phyloP scores from a whole-genome alignment of 1,140 invertebrate genomes.

The Leucophenga varia region DNA sequence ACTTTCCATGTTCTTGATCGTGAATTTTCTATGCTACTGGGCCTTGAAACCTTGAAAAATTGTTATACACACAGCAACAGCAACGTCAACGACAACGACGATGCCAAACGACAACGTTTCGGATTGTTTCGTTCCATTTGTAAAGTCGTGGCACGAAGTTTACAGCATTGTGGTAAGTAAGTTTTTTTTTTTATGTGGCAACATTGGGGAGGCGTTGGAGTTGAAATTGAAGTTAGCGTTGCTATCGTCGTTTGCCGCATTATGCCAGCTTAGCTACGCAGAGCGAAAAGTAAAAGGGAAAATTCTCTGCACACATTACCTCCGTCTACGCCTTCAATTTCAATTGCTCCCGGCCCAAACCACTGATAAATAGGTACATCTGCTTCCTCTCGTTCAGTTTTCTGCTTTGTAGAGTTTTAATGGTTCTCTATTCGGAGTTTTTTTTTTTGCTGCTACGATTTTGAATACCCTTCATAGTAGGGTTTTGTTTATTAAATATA shows the following conservation, averaged over 20 bases:
- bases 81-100: no score
- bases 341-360: not conserved
- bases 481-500: no score
- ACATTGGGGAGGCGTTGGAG: not conserved
- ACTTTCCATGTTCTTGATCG: constrained; percentile 56
- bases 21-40: constrained; percentile 56
- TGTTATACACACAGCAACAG: constrained; percentile 18
- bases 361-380: no score
- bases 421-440: constrained; percentile 1
- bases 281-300: constrained; percentile 38
- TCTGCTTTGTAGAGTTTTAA: constrained; percentile 1
- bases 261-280: constrained; percentile 28
- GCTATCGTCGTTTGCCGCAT: constrained; percentile 37
- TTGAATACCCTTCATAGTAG: no score
- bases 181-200: no score
- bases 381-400: no score
- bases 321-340: constrained; percentile 10
- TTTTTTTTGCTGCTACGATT: constrained; percentile 6
- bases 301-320: constrained; percentile 17
- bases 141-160: no score
- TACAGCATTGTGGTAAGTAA: no score
- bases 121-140: no score
- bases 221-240: constrained; percentile 24
- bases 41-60: constrained; percentile 51
- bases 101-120: constrained; percentile 7